A percentile compares a stretch with the other conserved stretches of the same genome.
Conservation (phyloP, 2,113 vertebrate species). For the Apodemus speciosus region DNA sequence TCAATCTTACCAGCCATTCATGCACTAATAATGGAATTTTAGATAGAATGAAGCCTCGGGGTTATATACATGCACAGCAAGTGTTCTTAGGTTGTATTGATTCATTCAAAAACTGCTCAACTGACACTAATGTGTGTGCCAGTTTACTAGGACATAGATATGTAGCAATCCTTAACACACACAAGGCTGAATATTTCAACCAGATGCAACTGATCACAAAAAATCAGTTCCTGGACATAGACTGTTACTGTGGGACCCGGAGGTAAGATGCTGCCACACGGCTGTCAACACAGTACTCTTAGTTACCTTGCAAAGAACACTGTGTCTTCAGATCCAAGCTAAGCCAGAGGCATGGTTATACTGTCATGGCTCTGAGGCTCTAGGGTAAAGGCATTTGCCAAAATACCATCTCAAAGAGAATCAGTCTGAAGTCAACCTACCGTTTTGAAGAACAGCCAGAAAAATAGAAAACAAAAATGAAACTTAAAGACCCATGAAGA, state of each 20-base stretch:
- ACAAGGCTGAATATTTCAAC: background rate
- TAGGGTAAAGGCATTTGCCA: background rate
- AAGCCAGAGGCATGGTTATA: background rate
- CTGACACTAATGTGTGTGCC: background rate
- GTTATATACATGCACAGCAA: background rate
- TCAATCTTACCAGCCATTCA: background rate
- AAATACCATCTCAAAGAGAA: background rate
- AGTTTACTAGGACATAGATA: background rate
- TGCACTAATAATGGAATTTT: conserved; percentile 24
- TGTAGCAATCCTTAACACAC: background rate
- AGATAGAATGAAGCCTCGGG: background rate
- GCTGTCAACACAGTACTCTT: background rate
- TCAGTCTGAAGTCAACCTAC: background rate
- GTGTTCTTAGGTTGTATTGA: background rate
- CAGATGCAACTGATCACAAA: background rate
- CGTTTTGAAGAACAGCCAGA: background rate
- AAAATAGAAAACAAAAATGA: background rate
- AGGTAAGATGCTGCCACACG: background rate
- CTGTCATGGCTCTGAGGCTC: background rate
- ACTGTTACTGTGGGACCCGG: background rate
- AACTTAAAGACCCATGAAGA: conserved; percentile 37
- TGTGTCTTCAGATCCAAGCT: background rate
- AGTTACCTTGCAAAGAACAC: conserved; percentile 9
- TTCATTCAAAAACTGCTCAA: background rate
- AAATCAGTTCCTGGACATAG: background rate